Evolutionary conservation across 23 tunicate species (phyloP), one percentile per base, ranked within the genome.

Genomic region (Diplosoma virens): DNA sequence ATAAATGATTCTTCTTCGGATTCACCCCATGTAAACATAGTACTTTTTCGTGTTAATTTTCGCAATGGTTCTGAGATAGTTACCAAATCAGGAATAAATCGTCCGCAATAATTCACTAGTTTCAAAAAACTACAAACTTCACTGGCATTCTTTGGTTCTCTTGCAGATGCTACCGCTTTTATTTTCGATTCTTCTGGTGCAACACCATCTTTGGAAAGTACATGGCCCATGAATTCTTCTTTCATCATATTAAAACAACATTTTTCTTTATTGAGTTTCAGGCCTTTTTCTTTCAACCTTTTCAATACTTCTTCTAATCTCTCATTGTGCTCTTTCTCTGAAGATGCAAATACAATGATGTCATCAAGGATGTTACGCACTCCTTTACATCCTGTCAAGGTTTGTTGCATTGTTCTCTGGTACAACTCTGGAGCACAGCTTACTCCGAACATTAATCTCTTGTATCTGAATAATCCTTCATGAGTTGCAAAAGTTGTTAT

Each of bases 341-440:
- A 26, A 30, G 2, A 7, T 4, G 78, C 85, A 28, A 69, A 25
- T 24, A 81, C 56, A 69, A 81, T 81, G 1, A 81, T 35, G 18
- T 70, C 85, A 58, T 79, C 82, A 37, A 74, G 74, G 25, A 78
- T 78, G 37, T 78, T 78, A 23, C 60, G 36, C 25, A 63, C 82
- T 3, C 82, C 82, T 37, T 78, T 27, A 58, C 73, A 78, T 2
- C 32, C 48, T 25, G 47, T 56, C 32, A 76, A 27, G n/a, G 58
- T 7, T 16, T 76, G 27, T 9, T 68, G 9, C 3, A 78, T 56
- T 22, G 66, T 41, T 47, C 45, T 78, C 21, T 78, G 83, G 75
- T 78, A 66, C 59, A 47, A 67, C 25, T 80, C 84, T 28, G 84
- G 84, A 4, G 84, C 84, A 3, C 66, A 80, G 36, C 50, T 56